These are phyloP conservation scores for Flexamia atlantica DNA, from an alignment of 2,888 invertebrate genomes.

Conservation along the genomic window DNA sequence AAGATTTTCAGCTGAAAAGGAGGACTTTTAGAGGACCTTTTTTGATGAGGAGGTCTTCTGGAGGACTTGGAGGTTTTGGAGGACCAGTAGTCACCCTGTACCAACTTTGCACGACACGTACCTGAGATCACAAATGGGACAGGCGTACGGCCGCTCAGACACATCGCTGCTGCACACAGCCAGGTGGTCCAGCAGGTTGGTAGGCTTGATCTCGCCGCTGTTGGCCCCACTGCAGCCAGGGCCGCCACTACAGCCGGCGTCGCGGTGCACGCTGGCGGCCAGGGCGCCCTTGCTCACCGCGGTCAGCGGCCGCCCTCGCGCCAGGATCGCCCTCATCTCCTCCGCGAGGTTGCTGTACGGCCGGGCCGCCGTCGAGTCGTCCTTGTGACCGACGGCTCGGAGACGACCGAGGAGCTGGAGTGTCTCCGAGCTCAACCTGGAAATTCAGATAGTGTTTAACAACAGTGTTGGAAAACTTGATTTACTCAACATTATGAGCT, in stretches of 20 bases:
- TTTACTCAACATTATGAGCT: no score
- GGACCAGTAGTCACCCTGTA: no score
- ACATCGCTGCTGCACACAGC: constrained; percentile 51
- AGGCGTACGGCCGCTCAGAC: constrained; percentile 57
- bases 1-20: no score
- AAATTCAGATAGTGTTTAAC: no score
- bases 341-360: constrained; percentile 2
- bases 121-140: constrained; percentile 62
- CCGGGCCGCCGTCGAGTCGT: neutral
- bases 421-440: constrained; percentile 49
- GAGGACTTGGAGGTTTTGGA: no score
- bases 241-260: neutral
- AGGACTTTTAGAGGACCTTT: no score
- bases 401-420: constrained; percentile 47
- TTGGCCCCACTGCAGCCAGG: neutral
- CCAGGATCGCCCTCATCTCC: constrained; percentile 34
- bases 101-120: neutral
- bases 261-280: constrained; percentile 37
- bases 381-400: constrained; percentile 23
- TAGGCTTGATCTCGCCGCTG: constrained; percentile 35
- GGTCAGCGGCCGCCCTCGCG: neutral
- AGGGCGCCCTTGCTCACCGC: constrained; percentile 46
- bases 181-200: constrained; percentile 61
- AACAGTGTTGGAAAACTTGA: no score
- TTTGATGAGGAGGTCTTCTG: no score